phyloP scores from a whole-genome alignment of 1,140 invertebrate genomes.

The Forficula auricularia region DNA sequence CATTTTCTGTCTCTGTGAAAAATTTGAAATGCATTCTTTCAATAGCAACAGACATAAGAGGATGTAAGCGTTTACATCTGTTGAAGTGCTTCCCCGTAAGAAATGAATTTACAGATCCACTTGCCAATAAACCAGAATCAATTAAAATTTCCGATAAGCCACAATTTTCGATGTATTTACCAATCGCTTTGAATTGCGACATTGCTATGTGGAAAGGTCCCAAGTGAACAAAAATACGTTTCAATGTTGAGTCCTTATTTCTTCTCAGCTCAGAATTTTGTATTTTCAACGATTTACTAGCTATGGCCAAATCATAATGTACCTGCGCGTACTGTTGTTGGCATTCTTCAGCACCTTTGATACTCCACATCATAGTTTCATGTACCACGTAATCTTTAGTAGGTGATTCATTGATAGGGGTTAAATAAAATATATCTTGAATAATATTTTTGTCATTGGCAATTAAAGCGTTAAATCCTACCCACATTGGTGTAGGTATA shows the following conservation, averaged over 20 bases:
- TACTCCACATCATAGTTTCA: conserved; percentile 22
- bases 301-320: conserved; percentile 24
- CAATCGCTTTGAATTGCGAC: conserved; percentile 29
- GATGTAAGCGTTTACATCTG: conserved; percentile 29
- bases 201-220: conserved; percentile 30
- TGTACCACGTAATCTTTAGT: conserved; percentile 20
- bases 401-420: conserved; percentile 22
- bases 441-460: conserved; percentile 12
- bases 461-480: conserved; percentile 18
- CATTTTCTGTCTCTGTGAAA: conserved; percentile 19
- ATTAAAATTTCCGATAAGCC: conserved; percentile 26
- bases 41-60: conserved; percentile 23
- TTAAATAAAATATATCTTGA: conserved; percentile 22
- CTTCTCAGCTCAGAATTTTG: conserved; percentile 22
- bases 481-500: conserved; percentile 19
- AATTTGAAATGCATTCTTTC: conserved; percentile 26
- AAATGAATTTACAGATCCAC: conserved; percentile 27
- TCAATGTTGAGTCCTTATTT: conserved; percentile 18
- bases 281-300: conserved; percentile 24
- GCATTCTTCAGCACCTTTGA: conserved; percentile 18
- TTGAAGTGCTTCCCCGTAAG: conserved; percentile 29
- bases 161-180: conserved; percentile 26
- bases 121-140: conserved; percentile 24
- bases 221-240: conserved; percentile 29
- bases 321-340: conserved; percentile 20